Percentiles rank a stretch among this genome's conserved stretches.
phyloP scores from a whole-genome alignment of 2,113 vertebrate genomes.

The Prunella fulvescens region DNA sequence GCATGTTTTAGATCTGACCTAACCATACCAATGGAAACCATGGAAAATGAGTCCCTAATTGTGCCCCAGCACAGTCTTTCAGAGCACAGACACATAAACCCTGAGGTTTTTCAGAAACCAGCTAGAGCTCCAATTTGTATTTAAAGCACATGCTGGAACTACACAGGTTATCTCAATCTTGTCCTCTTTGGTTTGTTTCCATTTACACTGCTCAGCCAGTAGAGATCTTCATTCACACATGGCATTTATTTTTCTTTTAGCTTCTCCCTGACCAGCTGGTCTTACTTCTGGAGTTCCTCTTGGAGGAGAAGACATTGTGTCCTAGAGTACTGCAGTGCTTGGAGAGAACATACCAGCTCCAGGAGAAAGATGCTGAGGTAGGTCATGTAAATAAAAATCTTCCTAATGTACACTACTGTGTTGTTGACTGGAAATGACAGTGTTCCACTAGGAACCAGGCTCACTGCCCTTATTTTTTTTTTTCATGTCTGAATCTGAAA shows the following conservation, averaged over 20 bases:
- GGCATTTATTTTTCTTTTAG: slow-evolving; percentile 71
- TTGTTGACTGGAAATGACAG: not conserved
- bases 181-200: not conserved
- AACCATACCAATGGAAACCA: not conserved
- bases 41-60: not conserved
- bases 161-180: not conserved
- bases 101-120: not conserved
- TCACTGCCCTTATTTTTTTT: not conserved
- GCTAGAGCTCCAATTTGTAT: not conserved
- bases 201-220: not conserved
- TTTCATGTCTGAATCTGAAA: not conserved
- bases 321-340: slow-evolving; percentile 70
- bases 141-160: not conserved
- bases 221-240: slow-evolving; percentile 5
- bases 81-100: not conserved
- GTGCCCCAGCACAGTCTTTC: not conserved
- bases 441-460: not conserved
- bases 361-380: slow-evolving; percentile 89
- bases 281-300: slow-evolving; percentile 88
- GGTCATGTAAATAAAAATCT: not conserved
- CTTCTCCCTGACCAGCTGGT: slow-evolving; percentile 88
- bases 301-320: slow-evolving; percentile 82
- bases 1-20: not conserved
- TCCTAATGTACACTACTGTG: fast-evolving
- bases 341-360: slow-evolving; percentile 78